Evolutionary conservation across 2,797 vertebrate genomes (phyloP).

Genomic region (Buphagus erythrorhynchus): DNA sequence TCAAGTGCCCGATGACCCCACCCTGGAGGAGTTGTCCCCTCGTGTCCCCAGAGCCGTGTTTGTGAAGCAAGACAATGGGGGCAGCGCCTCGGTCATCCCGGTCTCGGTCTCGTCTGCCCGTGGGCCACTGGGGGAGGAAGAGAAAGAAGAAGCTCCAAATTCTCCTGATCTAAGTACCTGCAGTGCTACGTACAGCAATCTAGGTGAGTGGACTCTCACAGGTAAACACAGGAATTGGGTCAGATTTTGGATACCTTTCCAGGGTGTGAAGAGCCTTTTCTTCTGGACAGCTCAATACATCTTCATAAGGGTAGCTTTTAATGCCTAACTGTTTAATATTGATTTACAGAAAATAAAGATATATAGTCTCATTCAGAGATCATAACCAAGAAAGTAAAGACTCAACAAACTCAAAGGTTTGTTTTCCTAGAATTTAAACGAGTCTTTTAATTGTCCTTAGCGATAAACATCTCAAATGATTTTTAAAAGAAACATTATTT

Average conservation of each 20-base stretch:
- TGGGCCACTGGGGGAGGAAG: conserved; percentile 74
- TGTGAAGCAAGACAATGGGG: conserved; percentile 72
- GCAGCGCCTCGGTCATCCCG: conserved; percentile 54
- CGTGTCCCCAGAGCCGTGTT: conserved; percentile 75
- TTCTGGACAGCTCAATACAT: not conserved
- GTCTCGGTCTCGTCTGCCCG: conserved; percentile 67
- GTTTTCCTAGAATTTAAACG: not conserved
- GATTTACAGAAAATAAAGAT: not conserved
- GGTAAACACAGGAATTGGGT: not conserved
- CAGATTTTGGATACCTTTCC: not conserved
- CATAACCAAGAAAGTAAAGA: not conserved
- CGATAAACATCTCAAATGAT: not conserved
- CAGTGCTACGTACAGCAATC: conserved; percentile 95
- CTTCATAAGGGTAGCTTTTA: not conserved
- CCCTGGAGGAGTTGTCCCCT: conserved; percentile 74
- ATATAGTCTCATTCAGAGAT: not conserved
- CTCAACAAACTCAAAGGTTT: not conserved
- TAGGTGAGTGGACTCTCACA: conserved; percentile 81
- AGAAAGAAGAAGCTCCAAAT: conserved; percentile 82
- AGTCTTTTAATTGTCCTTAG: not conserved
- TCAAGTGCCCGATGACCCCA: conserved; percentile 80
- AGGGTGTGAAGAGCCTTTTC: not conserved
- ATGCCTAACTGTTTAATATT: not conserved
- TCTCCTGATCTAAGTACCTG: conserved; percentile 84
- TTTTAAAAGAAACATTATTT: not conserved